phyloP scores from a whole-genome alignment of 2,113 vertebrate genomes.

The Ageneiosus marmoratus region DNA sequence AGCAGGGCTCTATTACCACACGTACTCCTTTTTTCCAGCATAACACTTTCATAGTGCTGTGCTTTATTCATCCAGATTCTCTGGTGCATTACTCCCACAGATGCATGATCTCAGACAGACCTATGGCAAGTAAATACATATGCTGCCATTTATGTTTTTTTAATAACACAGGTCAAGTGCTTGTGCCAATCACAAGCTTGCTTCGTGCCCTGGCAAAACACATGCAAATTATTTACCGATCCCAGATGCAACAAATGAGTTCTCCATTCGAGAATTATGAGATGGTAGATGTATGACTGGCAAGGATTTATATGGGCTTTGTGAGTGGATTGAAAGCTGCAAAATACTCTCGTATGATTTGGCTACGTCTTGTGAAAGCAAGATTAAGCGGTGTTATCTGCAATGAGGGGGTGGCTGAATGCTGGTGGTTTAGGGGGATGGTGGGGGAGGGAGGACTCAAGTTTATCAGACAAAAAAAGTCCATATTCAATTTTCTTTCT shows the following conservation, averaged over 20 bases:
- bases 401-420: constrained; percentile 53
- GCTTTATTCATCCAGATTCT: constrained; percentile 70
- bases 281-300: constrained; percentile 71
- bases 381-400: constrained; percentile 73
- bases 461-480: constrained; percentile 57
- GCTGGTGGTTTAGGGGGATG: background rate
- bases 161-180: constrained; percentile 21
- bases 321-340: constrained; percentile 62
- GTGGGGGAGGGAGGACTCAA: constrained; percentile 47
- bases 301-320: constrained; percentile 70
- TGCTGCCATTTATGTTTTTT: background rate
- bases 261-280: constrained; percentile 69
- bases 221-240: constrained; percentile 48
- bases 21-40: constrained; percentile 49
- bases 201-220: background rate
- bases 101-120: constrained; percentile 2
- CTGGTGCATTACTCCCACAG: constrained; percentile 61
- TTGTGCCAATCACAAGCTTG: background rate
- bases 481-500: constrained; percentile 51
- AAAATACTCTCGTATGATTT: constrained; percentile 72
- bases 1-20: constrained; percentile 70
- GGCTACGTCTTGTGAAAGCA: constrained; percentile 66
- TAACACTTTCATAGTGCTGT: constrained; percentile 60
- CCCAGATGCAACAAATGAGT: constrained; percentile 48
- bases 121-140: constrained; percentile 10